Percentiles rank a stretch among this genome's conserved stretches.
Conservation (phyloP, 2,113 vertebrate genomes). For the Lipotes vexillifer region DNA sequence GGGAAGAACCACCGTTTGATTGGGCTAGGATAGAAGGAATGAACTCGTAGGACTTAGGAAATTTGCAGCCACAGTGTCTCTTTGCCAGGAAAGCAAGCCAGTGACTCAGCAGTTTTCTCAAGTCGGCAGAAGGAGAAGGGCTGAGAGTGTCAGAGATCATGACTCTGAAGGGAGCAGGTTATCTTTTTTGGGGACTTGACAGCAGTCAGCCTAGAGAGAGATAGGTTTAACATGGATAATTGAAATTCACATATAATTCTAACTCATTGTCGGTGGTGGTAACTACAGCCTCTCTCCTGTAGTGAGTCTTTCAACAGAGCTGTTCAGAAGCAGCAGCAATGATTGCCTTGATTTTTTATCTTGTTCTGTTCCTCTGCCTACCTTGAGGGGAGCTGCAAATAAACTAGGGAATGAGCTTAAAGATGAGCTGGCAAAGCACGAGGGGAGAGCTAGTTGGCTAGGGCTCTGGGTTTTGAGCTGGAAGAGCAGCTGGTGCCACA, state of each 20-base stretch:
- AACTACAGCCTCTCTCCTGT: neutral
- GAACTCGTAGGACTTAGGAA: neutral
- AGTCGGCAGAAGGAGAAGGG: neutral
- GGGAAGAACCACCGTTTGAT: neutral
- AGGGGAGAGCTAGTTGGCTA: neutral
- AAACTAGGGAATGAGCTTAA: neutral
- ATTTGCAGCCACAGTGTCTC: neutral
- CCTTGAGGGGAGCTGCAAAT: neutral
- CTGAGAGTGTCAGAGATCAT: neutral
- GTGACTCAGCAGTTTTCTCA: slow-evolving; percentile 37
- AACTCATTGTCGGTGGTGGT: neutral
- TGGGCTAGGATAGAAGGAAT: neutral
- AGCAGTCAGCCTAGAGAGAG: slow-evolving; percentile 19
- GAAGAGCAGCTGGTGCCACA: neutral
- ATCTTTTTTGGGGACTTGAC: neutral
- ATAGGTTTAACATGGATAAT: neutral
- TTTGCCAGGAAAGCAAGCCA: slow-evolving; percentile 5
- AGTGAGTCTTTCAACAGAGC: neutral
- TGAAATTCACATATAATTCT: neutral
- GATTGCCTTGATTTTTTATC: slow-evolving; percentile 31
- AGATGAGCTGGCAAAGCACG: neutral
- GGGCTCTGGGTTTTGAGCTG: neutral
- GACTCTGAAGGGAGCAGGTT: neutral
- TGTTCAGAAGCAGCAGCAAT: slow-evolving; percentile 16
- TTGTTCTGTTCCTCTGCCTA: slow-evolving; percentile 13